Percentiles rank a stretch among this genome's conserved stretches.
These are phyloP conservation scores for Proteles cristata DNA, from an alignment of 2,113 vertebrate species.

Conservation along the genomic window DNA sequence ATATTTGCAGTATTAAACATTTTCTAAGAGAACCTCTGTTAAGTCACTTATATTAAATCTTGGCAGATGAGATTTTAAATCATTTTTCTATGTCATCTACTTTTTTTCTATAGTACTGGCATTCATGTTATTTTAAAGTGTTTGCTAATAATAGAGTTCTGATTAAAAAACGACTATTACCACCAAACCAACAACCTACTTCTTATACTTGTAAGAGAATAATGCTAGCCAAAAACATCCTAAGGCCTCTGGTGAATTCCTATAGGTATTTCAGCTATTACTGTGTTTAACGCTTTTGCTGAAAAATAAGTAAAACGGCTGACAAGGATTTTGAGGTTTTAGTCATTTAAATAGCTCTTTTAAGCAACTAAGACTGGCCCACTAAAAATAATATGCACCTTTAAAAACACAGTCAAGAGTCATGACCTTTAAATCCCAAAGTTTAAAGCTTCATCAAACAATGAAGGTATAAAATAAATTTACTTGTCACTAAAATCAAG, in stretches of 20 bases:
- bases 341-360: constrained; percentile 36
- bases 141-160: constrained; percentile 31
- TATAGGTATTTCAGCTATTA: neutral
- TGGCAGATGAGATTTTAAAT: constrained; percentile 51
- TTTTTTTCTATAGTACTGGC: constrained; percentile 28
- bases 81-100: neutral
- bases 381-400: constrained; percentile 39
- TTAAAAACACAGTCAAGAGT: constrained; percentile 36
- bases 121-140: constrained; percentile 36
- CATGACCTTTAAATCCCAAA: neutral
- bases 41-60: neutral
- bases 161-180: neutral
- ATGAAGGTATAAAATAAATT: neutral
- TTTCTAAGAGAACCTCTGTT: constrained; percentile 14
- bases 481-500: neutral
- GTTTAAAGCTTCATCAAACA: constrained; percentile 47
- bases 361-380: neutral
- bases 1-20: constrained; percentile 12
- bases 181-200: neutral
- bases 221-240: constrained; percentile 20
- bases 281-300: neutral
- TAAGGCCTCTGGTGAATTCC: constrained; percentile 9
- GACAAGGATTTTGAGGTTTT: neutral
- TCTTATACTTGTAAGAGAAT: neutral
- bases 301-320: constrained; percentile 24